Evolutionary conservation across 2,888 invertebrate genomes (phyloP), one percentile per base, ranked within the genome.

Genomic region (Azorinus chamasolen): DNA sequence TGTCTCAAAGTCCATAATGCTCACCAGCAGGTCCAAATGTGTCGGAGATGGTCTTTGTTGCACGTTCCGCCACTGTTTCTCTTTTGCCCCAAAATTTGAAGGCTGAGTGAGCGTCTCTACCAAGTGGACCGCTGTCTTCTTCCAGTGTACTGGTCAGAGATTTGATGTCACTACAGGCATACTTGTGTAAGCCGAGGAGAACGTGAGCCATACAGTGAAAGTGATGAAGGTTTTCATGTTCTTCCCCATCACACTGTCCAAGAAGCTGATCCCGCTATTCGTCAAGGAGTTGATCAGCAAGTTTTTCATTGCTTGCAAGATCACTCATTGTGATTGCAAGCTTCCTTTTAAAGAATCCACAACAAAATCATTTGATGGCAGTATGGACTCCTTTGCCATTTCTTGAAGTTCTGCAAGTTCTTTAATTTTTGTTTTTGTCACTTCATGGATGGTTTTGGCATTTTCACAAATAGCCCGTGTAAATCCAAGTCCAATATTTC

Each of bases 151-250:
- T 4, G 20, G 46, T 27, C 16, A 18, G 4, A 14, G 20, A 14
- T 37, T 50, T 39, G 1, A 78, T 1, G 18, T 64, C 64, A n/a
- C 14, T 18, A 25, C 43, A 43, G 8, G 16, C 32, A 27, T 64
- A 64, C n/a, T 18, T 41, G 25, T 64, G 64, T n/a, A 53, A 57
- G 8, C 55, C 65, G 2, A 65, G 27, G 2, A 63, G 27, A 1
- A 66, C 57, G 41, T 76, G 70, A 0, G 62, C 70, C 70, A 71
- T 71, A 46, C 76, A 71, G 53, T 71, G 54, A 46, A 77, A 77
- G 55, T 57, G 48, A 6, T 37, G 48, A 1, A 66, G 51, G 18
- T 48, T 16, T 8, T 45, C 27, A n/a, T 59, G 41, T 22, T 54
- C 43, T 5, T 20, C 45, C 2, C 48, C 24, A n/a, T 20, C 24